Evolutionary conservation across 2,113 vertebrate species (phyloP).

Genomic region (Pedetes capensis): DNA sequence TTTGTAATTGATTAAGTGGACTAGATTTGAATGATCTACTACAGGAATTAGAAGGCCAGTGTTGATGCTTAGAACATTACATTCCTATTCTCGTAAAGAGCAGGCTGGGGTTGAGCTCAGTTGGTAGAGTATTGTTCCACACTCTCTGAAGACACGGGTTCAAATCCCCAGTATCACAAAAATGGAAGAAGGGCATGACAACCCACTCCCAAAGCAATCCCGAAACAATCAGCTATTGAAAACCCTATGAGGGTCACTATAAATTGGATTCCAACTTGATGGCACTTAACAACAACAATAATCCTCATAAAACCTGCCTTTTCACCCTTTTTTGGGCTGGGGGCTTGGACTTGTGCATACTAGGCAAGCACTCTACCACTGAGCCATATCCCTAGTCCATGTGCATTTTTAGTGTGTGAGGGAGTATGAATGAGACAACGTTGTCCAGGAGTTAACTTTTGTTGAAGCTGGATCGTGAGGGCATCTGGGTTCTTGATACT

Average conservation of each 20-base stretch:
- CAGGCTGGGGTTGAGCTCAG: no score
- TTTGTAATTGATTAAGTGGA: background rate
- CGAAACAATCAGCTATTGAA: no score
- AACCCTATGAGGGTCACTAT: no score
- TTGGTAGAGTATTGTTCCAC: no score
- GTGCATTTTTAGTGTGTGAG: background rate
- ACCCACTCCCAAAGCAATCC: no score
- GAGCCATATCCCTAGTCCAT: background rate
- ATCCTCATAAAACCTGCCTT: background rate
- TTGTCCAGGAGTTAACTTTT: background rate
- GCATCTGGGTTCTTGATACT: background rate
- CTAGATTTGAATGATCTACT: background rate
- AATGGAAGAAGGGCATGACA: no score
- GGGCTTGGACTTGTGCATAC: background rate
- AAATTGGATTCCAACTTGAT: no score
- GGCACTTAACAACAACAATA: no score
- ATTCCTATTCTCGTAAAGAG: background rate
- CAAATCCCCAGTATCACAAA: no score
- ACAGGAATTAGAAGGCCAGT: background rate
- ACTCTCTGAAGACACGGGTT: no score
- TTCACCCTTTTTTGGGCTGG: background rate
- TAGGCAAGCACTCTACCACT: background rate
- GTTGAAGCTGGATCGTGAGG: background rate
- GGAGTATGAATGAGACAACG: background rate
- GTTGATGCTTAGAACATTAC: slow-evolving; percentile 31